Base-by-base conservation (phyloP, 92 coral and sea anemone genomes). In the Pocillopora meandrina region DNA sequence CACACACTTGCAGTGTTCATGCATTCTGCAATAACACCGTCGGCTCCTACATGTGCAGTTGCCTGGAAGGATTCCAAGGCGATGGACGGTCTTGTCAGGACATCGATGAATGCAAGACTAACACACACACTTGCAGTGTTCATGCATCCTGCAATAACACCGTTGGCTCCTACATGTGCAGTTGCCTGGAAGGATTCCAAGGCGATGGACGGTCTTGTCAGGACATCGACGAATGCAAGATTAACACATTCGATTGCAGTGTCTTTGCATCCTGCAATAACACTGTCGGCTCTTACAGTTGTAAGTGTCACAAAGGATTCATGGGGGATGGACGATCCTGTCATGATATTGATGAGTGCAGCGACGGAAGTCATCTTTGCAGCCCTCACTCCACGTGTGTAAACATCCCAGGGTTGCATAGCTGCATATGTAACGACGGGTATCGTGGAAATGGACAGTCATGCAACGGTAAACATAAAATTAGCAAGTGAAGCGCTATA, bases 161-260 rank as follows among this genome's bases (percentile, higher is more conserved):
- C 4, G 4, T 47, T 0, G 58, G 66, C 52, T 67, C 72, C 34
- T 73, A 79, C 36, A 64, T 26, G 31, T 26, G 77, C 59, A 71
- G 70, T 8, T 82, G 86, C 36, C 52, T 11, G 26, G 12, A 9
- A 67, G 78, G 77, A 31, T 74, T 65, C 13, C 56, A 23, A 69
- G 71, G 68, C 19, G 61, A 85, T 59, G 65, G 76, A 12, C 52
- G 23, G 76, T 42, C 74, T 0, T 79, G 72, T 21, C 35, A 34
- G 17, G 90, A 80, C 74, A 55, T 86, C 2, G 71, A 79, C 52
- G 85, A 79, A 61, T 80, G 85, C 66, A 61, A 72, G 68, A n/a
- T 10, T 23, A 36, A 21, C 6, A 71, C 65, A 9, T 61, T 79
- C 56, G 62, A 20, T 13, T 79, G 90, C 47, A 23, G 68, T 62